phyloP scores from a whole-genome alignment of 2,113 vertebrate species.

The Microcebus griseorufus region DNA sequence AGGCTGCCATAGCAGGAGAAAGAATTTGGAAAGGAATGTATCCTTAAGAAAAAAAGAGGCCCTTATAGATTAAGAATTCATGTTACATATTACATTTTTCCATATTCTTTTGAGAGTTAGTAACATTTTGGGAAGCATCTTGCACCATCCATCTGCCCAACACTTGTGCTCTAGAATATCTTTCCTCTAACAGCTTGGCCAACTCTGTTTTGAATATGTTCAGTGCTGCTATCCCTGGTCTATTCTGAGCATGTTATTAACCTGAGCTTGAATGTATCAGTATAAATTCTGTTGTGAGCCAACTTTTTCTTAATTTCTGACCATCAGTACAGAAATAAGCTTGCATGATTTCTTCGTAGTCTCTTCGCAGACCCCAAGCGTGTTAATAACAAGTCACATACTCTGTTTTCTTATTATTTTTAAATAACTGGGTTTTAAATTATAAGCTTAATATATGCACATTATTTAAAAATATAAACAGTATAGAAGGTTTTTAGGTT shows the following conservation, averaged over 20 bases:
- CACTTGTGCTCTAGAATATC: slow-evolving; percentile 47
- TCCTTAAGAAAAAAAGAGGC: neutral
- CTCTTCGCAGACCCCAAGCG: neutral
- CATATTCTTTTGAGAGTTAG: slow-evolving; percentile 34
- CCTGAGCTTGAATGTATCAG: neutral
- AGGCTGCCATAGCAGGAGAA: neutral
- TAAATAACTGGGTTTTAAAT: slow-evolving; percentile 47
- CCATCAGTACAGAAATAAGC: slow-evolving; percentile 8
- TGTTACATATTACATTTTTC: slow-evolving; percentile 44
- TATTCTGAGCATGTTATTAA: slow-evolving; percentile 49
- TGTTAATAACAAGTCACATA: slow-evolving; percentile 39
- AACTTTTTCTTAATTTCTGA: slow-evolving; percentile 33
- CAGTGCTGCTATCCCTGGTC: neutral
- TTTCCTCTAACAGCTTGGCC: slow-evolving; percentile 52
- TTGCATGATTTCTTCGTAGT: neutral
- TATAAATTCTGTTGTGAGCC: slow-evolving; percentile 48
- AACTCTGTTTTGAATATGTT: slow-evolving; percentile 28
- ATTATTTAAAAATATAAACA: slow-evolving; percentile 48
- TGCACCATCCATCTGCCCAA: slow-evolving; percentile 56
- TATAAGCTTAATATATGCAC: neutral
- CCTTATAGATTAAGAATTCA: slow-evolving; percentile 48
- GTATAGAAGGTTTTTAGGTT: slow-evolving; percentile 19
- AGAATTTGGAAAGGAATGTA: slow-evolving; percentile 24
- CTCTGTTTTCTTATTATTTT: slow-evolving; percentile 44
- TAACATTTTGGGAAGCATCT: slow-evolving; percentile 61